Percentiles rank a stretch among this genome's conserved stretches.
Conservation (phyloP, 2,797 vertebrate species). For the Pseudocheirus occidentalis region DNA sequence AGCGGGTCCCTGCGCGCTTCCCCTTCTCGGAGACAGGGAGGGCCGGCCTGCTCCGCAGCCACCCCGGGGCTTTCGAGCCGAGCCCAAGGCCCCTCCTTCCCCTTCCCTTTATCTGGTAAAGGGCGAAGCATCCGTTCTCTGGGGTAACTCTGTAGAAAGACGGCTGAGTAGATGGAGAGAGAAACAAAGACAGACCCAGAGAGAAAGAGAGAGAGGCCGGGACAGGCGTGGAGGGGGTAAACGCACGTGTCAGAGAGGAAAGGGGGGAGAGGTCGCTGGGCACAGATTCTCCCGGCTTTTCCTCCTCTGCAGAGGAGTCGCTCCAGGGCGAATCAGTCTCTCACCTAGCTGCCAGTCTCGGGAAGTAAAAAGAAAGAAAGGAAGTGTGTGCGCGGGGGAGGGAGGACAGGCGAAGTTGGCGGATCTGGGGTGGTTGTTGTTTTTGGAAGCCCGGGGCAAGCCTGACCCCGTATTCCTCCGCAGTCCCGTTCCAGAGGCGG, state of each 20-base stretch:
- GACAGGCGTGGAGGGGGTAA: not conserved
- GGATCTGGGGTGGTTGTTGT: constrained; percentile 2
- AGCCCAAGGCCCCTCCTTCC: constrained; percentile 43
- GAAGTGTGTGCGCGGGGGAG: constrained; percentile 36
- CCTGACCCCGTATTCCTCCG: not conserved
- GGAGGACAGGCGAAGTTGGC: not conserved
- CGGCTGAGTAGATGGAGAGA: not conserved
- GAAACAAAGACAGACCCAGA: no score
- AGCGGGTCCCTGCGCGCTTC: not conserved
- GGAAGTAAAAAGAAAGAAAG: constrained; percentile 24
- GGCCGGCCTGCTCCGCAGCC: not conserved
- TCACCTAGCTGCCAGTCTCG: not conserved
- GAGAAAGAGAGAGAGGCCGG: not conserved
- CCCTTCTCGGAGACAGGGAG: not conserved
- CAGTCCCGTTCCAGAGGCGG: constrained; percentile 31
- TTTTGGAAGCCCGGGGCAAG: no score
- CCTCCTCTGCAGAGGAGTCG: not conserved
- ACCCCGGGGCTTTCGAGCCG: constrained; percentile 58
- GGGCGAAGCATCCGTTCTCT: constrained; percentile 18
- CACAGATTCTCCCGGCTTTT: not conserved
- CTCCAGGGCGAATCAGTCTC: no score
- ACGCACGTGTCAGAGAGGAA: not conserved
- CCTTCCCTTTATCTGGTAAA: constrained; percentile 49
- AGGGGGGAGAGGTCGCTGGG: not conserved
- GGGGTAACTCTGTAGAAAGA: constrained; percentile 3